These are phyloP conservation scores for Arion vulgaris DNA, from an alignment of 1,140 invertebrate genomes.

Conservation along the genomic window DNA sequence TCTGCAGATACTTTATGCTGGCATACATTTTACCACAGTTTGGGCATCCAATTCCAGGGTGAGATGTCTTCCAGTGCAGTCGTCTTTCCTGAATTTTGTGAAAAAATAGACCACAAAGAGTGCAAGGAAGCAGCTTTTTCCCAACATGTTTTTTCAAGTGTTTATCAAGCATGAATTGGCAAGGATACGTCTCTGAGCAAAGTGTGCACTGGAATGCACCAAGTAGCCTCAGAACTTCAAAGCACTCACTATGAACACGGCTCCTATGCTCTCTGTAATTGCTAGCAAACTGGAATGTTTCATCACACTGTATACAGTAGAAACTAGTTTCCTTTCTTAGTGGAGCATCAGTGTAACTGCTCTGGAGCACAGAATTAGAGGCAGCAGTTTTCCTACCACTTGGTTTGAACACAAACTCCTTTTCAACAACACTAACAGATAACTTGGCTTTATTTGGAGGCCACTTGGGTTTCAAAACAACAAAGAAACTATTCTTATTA, in stretches of 20 bases:
- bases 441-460: constrained; percentile 14
- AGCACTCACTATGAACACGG: constrained; percentile 28
- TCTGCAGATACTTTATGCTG: constrained; percentile 39
- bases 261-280: constrained; percentile 34
- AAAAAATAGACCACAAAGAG: constrained; percentile 34
- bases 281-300: constrained; percentile 2
- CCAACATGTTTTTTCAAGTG: constrained; percentile 34
- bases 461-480: constrained; percentile 22
- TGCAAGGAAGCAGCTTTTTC: constrained; percentile 26
- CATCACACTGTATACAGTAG: constrained; percentile 19
- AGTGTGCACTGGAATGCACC: constrained; percentile 38
- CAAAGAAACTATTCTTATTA: constrained; percentile 29
- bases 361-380: neutral
- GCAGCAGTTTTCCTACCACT: neutral
- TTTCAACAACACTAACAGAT: constrained; percentile 7
- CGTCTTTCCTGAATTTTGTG: constrained; percentile 39
- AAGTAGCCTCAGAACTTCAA: constrained; percentile 20
- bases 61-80: constrained; percentile 33
- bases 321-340: constrained; percentile 20
- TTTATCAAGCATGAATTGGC: constrained; percentile 35
- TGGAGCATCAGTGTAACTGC: neutral
- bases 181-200: constrained; percentile 33
- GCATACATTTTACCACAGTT: constrained; percentile 43
- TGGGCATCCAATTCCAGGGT: constrained; percentile 37
- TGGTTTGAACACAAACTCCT: constrained; percentile 24